A percentile compares a stretch with the other conserved stretches of the same genome.
phyloP scores from a whole-genome alignment of 2,888 invertebrate genomes.

The Oscheius onirici region DNA sequence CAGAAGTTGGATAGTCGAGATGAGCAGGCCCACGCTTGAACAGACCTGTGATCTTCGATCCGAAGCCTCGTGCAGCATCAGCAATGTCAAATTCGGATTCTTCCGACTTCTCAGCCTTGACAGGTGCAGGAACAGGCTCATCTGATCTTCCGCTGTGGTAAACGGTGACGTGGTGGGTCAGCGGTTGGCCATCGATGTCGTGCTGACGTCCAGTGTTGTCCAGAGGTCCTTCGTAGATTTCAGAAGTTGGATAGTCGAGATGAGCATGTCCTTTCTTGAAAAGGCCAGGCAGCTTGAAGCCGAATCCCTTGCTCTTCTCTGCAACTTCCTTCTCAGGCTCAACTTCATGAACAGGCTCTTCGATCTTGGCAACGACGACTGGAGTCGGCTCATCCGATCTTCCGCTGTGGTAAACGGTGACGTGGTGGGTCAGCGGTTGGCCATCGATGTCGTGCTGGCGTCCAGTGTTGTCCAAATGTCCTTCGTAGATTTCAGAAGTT shows the following conservation, averaged over 20 bases:
- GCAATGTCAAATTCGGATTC: not conserved
- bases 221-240: not conserved
- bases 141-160: conserved; percentile 32
- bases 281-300: conserved; percentile 36
- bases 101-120: not conserved
- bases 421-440: conserved; percentile 39
- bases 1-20: conserved; percentile 45
- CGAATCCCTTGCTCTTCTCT: conserved; percentile 2
- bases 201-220: conserved; percentile 17
- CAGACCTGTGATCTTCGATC: conserved; percentile 38
- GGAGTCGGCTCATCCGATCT: conserved; percentile 31
- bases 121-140: conserved; percentile 20
- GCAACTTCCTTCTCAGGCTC: conserved; percentile 4
- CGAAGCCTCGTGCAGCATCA: not conserved
- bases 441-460: conserved; percentile 42
- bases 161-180: conserved; percentile 30
- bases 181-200: conserved; percentile 26
- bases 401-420: conserved; percentile 42
- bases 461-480: conserved; percentile 39
- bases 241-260: conserved; percentile 41
- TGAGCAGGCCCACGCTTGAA: conserved; percentile 47
- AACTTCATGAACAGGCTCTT: not conserved
- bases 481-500: conserved; percentile 36
- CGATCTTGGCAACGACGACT: conserved; percentile 28
- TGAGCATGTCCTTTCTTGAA: conserved; percentile 43